Evolutionary conservation across 2,113 vertebrate genomes (phyloP), one percentile per base, ranked within the genome.

Genomic region (Myiopsitta monachus): DNA sequence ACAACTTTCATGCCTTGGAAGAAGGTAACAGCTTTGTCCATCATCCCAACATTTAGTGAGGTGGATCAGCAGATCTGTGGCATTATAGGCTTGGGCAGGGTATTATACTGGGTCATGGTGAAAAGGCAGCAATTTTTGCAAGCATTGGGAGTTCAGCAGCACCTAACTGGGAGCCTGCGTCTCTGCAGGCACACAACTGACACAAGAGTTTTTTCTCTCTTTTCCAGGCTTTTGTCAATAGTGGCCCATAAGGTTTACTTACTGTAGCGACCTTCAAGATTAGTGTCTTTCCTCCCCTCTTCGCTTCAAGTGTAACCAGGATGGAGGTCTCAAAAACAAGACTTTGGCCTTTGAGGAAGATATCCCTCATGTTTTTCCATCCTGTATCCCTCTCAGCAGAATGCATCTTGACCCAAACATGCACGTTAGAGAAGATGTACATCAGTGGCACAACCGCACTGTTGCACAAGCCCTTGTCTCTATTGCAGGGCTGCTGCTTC

Each of bases 381-480:
- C 36, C 30, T 39, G 17, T 10, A 12, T 14, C 4, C 15, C 46
- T 81, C 54, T 93, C 38, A 67, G 9, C 22, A 66, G 55, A 21
- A 75, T 14, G 24, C 31, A 70, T 18, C 46, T 59, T 68, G 44
- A 69, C 31, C 15, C 24, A 26, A 51, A 30, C 7, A 30, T 1
- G 15, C 14, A 19, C 1, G 3, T 14, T 21, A 52, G 47, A 88
- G 57, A 72, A 72, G 44, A 49, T 10, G 49, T 31, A 36, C 57
- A 59, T 38, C 43, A 30, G 54, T 12, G 14, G 27, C 82, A 64
- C 6, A 30, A 52, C 18, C 0, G 1, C 10, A 9, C 7, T 28
- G 9, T 6, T 68, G 33, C 43, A 69, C 0, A 0, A 44, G 10
- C 6, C 28, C 11, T 59, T 13, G 1, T 10, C 44, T 66, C 39